A percentile compares a stretch with the other conserved stretches of the same genome.
These are phyloP conservation scores for Salmo trutta DNA, from an alignment of 2,797 vertebrate species.

Conservation along the genomic window DNA sequence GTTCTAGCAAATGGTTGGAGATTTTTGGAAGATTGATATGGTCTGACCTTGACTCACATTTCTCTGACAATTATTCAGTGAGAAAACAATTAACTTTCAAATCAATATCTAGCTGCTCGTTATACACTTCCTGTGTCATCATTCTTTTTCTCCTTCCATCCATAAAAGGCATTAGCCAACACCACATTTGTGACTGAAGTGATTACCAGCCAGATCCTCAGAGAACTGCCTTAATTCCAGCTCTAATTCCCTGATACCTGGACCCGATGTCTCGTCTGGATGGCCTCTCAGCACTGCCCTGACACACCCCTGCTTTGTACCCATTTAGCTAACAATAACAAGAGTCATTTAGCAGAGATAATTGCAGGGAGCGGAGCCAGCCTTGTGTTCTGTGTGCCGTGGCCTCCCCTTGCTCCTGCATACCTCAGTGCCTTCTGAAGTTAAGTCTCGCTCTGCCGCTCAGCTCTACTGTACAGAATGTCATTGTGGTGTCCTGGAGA, in stretches of 20 bases:
- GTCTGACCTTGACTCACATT: not conserved
- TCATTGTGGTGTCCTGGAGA: constrained; percentile 75
- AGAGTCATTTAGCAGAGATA: constrained; percentile 59
- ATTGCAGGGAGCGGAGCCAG: constrained; percentile 41
- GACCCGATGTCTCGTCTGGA: constrained; percentile 35
- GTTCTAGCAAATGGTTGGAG: not conserved
- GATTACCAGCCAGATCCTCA: constrained; percentile 31
- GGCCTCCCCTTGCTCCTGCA: constrained; percentile 54
- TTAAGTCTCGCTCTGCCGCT: constrained; percentile 59
- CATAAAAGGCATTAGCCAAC: not conserved
- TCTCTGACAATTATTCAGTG: not conserved
- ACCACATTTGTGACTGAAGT: constrained; percentile 1
- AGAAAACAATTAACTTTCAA: not conserved
- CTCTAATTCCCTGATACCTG: constrained; percentile 37
- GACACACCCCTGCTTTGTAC: constrained; percentile 30
- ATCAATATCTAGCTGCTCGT: too few species aligned
- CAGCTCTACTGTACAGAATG: constrained; percentile 70
- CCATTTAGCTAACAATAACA: constrained; percentile 61
- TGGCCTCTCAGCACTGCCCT: not conserved
- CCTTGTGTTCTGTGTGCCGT: constrained; percentile 37
- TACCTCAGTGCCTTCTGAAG: constrained; percentile 57
- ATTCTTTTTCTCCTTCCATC: constrained; percentile 31
- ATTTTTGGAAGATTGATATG: not conserved
- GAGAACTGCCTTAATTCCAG: constrained; percentile 19
- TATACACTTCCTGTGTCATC: constrained; percentile 29